phyloP scores from a whole-genome alignment of 2,888 invertebrate genomes.

The Cryptocheilus praepositus region DNA sequence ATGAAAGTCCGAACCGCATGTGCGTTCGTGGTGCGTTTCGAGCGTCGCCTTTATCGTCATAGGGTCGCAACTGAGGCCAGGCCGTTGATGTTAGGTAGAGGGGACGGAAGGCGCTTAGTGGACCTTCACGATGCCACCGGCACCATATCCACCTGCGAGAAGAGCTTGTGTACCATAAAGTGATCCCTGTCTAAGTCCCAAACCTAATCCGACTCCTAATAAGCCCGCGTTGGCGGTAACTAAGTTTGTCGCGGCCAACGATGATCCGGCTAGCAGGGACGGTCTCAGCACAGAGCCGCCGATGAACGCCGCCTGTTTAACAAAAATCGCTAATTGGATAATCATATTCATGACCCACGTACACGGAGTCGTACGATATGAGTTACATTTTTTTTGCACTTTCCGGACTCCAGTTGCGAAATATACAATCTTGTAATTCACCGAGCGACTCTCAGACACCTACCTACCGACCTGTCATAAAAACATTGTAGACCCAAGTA shows the following conservation, averaged over 20 bases:
- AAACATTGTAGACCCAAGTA: too few relatives aligned
- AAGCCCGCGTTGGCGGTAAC: conserved; percentile 37
- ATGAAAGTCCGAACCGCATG: not conserved
- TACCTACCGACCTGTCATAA: too few relatives aligned
- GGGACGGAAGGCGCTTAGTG: conserved; percentile 33
- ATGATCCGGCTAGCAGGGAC: conserved; percentile 37
- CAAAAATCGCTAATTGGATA: not conserved
- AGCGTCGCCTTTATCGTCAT: too few relatives aligned
- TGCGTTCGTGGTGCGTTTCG: too few relatives aligned
- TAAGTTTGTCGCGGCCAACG: conserved; percentile 48
- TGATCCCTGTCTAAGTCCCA: conserved; percentile 52
- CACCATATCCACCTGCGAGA: conserved; percentile 44
- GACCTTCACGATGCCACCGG: conserved; percentile 49
- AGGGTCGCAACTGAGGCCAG: not conserved
- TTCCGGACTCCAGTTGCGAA: too few relatives aligned
- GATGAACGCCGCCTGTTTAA: conserved; percentile 39
- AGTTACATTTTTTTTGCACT: too few relatives aligned
- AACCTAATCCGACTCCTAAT: conserved; percentile 46
- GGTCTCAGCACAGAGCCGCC: conserved; percentile 46
- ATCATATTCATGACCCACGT: too few relatives aligned
- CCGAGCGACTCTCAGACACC: too few relatives aligned
- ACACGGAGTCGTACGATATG: too few relatives aligned
- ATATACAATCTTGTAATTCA: too few relatives aligned
- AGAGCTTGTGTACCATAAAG: conserved; percentile 52
- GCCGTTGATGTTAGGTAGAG: not conserved